These are phyloP conservation scores for Chloropsis cyanopogon DNA, from an alignment of 2,113 vertebrate genomes.

Conservation along the genomic window DNA sequence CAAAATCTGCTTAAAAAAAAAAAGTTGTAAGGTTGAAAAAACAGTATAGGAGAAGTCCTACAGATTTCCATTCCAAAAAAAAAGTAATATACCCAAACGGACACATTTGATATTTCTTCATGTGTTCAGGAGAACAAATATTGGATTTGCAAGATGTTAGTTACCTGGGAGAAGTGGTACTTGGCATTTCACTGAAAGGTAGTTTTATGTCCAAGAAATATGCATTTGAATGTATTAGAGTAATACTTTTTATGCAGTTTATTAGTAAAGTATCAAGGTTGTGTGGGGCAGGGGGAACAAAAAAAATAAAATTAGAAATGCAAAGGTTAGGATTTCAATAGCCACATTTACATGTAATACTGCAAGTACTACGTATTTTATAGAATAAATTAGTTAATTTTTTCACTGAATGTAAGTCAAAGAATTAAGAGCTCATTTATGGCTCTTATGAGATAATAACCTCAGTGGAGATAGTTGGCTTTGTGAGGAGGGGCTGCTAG, in stretches of 20 bases:
- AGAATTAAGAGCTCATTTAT: slow-evolving; percentile 22
- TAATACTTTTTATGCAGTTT: not conserved
- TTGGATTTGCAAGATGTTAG: slow-evolving; percentile 31
- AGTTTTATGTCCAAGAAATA: slow-evolving; percentile 27
- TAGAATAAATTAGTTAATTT: not conserved
- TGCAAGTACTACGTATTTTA: not conserved
- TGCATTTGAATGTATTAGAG: not conserved
- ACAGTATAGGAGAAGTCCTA: not conserved
- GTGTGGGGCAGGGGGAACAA: not conserved
- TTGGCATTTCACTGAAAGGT: slow-evolving; percentile 13
- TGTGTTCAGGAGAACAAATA: slow-evolving; percentile 26
- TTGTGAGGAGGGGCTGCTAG: not conserved
- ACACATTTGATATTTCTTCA: not conserved
- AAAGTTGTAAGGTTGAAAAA: not conserved
- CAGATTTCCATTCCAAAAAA: not conserved
- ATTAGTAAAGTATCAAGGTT: not conserved
- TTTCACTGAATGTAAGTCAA: not conserved
- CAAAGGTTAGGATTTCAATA: slow-evolving; percentile 13
- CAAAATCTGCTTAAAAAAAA: not conserved
- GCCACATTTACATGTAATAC: not conserved
- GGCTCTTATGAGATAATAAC: slow-evolving; percentile 3
- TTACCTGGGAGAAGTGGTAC: not conserved
- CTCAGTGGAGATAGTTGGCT: not conserved
- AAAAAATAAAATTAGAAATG: not conserved
- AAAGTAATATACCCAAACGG: not conserved